A percentile compares a stretch with the other conserved stretches of the same genome.
phyloP scores from a whole-genome alignment of 92 coral and sea anemone species.

The Muricea muricata region DNA sequence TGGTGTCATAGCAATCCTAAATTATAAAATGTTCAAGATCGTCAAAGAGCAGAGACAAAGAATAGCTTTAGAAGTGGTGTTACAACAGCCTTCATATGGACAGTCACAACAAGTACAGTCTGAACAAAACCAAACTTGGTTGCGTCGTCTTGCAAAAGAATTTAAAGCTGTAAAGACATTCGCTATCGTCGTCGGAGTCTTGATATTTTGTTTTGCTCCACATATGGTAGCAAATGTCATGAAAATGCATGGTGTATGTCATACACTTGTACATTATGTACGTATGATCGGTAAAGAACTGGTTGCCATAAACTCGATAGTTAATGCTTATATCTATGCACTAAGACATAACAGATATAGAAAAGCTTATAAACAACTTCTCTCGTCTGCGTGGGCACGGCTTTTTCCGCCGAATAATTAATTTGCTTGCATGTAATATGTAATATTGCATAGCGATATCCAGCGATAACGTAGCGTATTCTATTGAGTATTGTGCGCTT shows the following conservation, averaged over 20 bases:
- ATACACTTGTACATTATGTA: background rate
- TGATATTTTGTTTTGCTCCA: background rate
- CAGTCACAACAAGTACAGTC: background rate
- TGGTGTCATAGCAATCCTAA: background rate
- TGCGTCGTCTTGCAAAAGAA: background rate
- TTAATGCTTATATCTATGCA: background rate
- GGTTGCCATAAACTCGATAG: conserved; percentile 1
- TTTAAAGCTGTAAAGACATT: background rate
- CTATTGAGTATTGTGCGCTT: too few species aligned
- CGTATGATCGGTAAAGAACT: background rate
- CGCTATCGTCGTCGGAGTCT: background rate
- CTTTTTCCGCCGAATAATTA: background rate
- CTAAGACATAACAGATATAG: background rate
- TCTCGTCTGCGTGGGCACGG: background rate
- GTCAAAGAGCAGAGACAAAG: background rate
- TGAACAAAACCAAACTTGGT: background rate
- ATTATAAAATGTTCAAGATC: background rate
- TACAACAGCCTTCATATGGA: background rate
- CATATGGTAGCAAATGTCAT: background rate
- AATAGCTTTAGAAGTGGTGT: background rate
- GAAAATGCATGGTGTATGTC: background rate
- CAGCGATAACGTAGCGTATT: too few species aligned
- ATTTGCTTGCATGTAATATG: too few species aligned
- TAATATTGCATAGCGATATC: too few species aligned
- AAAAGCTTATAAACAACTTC: background rate